Evolutionary conservation across 1,140 invertebrate genomes (phyloP), one percentile per base, ranked within the genome.

Genomic region (Drosophila pruinosa): DNA sequence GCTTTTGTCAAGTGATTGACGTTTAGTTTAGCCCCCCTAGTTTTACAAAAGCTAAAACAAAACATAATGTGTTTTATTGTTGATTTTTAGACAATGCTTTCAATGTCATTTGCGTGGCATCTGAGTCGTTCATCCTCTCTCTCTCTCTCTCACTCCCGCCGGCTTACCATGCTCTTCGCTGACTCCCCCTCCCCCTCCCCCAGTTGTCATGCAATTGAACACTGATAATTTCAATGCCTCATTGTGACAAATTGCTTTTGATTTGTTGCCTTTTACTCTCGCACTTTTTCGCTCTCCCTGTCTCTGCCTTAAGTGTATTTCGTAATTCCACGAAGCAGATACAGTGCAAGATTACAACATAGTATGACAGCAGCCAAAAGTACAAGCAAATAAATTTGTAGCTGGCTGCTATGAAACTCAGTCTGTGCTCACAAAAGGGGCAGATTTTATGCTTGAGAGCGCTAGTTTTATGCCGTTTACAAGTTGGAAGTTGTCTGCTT

Each of bases 211-310:
- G 76, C 73, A 88, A 86, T 81, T 81, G 73, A 81, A 58, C 70
- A 72, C 67, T 77, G 77, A 86, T 86, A 85, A 83, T 85, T 82
- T 72, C 65, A 85, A 85, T 83, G 72, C 64, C 64, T 68, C 62
- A 72, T 85, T 86, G 81, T 88, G 81, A 86, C 81, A 85, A 85
- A 85, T 85, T 86, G 81, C 64, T 86, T 88, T 85, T 86, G 81
- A 85, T 85, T 85, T 86, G 56, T 79, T 65, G 48, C 53, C 15
- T 48, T 58, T 70, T 59, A 22, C 69, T 43, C 61, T 75, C 21
- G n/a, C n/a, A n/a, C n/a, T n/a, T n/a, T n/a, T n/a, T 7, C 43
- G 10, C 38, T 39, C 39, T 50, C 12, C 41, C 36, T 19, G 26
- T 21, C 4, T 36, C 3, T 57, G 38, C 45, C 36, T 21, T 64